phyloP scores from a whole-genome alignment of 2,113 vertebrate species.

The Haplochromis vanheusdeni region DNA sequence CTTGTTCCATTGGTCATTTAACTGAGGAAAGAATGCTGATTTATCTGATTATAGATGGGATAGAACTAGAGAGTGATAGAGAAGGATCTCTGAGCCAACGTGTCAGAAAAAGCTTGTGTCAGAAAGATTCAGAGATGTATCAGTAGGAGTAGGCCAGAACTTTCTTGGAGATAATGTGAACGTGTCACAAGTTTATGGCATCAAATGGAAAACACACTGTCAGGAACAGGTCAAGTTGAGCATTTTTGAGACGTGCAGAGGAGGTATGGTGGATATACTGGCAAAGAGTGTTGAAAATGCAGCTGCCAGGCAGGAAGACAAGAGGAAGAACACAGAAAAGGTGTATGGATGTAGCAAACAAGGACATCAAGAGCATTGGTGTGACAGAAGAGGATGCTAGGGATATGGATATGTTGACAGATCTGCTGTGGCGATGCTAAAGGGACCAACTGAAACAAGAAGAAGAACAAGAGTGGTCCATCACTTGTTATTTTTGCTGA shows the following conservation, averaged over 20 bases:
- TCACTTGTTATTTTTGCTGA: not conserved
- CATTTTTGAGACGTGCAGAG: not conserved
- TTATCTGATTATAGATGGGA: not conserved
- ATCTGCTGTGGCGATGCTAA: not conserved
- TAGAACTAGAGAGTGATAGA: not conserved
- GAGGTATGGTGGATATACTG: not conserved
- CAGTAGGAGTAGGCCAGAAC: not conserved
- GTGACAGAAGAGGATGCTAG: not conserved
- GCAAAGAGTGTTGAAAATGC: not conserved
- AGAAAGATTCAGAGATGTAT: not conserved
- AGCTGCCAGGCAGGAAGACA: not conserved
- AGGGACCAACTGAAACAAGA: not conserved
- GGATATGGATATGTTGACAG: not conserved
- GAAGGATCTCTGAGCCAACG: not conserved
- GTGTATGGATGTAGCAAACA: rapidly evolving
- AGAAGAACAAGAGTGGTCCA: not conserved
- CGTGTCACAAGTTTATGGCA: not conserved
- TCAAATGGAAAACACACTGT: not conserved
- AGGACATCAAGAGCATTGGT: not conserved
- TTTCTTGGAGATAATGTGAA: not conserved
- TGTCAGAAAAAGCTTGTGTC: not conserved
- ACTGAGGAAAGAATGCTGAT: not conserved
- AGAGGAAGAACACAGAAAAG: not conserved
- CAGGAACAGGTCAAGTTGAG: not conserved
- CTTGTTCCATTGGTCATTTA: not conserved